Percentiles rank a stretch among this genome's conserved stretches.
Evolutionary conservation across 2,888 invertebrate species (phyloP).

Genomic region (Aleiodes alternator): DNA sequence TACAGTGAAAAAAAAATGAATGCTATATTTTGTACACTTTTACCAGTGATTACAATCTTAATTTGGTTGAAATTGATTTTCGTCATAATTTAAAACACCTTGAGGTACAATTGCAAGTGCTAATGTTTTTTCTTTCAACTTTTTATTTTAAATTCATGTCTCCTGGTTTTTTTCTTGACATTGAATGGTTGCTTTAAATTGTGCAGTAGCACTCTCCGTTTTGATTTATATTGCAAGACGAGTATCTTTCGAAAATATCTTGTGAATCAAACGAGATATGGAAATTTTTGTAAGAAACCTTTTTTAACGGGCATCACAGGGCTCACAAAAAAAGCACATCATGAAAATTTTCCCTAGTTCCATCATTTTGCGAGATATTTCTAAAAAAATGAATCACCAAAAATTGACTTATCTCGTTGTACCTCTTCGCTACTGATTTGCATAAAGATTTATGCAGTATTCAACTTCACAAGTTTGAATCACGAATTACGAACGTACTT

Average conservation of each 20-base stretch:
- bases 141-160: not conserved
- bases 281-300: too few relatives aligned
- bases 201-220: not conserved
- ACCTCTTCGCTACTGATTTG: too few relatives aligned
- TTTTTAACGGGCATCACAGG: too few relatives aligned
- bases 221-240: too few relatives aligned
- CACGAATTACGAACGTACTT: constrained; percentile 13
- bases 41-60: not conserved
- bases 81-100: too few relatives aligned
- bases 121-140: not conserved
- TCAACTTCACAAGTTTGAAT: constrained; percentile 17
- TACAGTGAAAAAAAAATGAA: not conserved
- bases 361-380: not conserved
- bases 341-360: not conserved
- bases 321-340: too few relatives aligned
- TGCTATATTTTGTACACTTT: constrained; percentile 10
- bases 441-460: constrained; percentile 38
- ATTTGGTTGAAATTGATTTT: too few relatives aligned
- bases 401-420: too few relatives aligned
- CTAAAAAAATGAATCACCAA: too few relatives aligned
- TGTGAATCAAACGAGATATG: too few relatives aligned
- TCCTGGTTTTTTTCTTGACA: not conserved
- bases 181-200: not conserved
- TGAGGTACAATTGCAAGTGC: not conserved
- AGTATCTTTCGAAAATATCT: too few relatives aligned